Evolutionary conservation across 2,113 vertebrate genomes (phyloP).

Genomic region (Thomomys bottae): DNA sequence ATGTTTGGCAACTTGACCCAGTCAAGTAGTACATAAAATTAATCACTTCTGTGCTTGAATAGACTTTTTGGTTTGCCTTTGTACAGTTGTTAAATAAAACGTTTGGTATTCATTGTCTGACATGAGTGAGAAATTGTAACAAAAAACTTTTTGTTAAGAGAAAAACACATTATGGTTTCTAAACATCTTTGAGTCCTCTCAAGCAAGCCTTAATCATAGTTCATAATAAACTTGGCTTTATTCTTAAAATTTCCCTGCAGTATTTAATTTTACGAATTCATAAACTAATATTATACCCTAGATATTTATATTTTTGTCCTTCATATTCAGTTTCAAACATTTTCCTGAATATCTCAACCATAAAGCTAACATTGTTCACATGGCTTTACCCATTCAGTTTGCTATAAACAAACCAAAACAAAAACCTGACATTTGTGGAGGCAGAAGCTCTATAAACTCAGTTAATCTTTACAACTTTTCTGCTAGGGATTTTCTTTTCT

Average conservation of each 20-base stretch:
- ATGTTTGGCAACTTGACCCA: not conserved
- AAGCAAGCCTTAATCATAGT: slow-evolving; percentile 1
- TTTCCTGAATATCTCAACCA: slow-evolving; percentile 15
- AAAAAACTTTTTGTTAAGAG: slow-evolving; percentile 18
- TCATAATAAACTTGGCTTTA: slow-evolving; percentile 43
- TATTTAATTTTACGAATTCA: slow-evolving; percentile 51
- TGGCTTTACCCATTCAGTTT: not conserved
- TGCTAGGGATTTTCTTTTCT: slow-evolving; percentile 17
- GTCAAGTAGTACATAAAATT: slow-evolving; percentile 29
- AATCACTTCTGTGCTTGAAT: not conserved
- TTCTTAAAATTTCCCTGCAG: slow-evolving; percentile 31
- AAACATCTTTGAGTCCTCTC: not conserved
- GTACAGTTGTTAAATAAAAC: slow-evolving; percentile 69
- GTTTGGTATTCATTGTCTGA: slow-evolving; percentile 37
- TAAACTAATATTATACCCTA: not conserved
- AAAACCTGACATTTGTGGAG: not conserved
- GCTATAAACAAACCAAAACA: not conserved
- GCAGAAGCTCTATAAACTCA: not conserved
- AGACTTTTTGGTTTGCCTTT: slow-evolving; percentile 60
- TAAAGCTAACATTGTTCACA: slow-evolving; percentile 18
- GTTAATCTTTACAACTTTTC: slow-evolving; percentile 25
- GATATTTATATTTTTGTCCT: slow-evolving; percentile 21
- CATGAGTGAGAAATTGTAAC: slow-evolving; percentile 33
- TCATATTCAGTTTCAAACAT: slow-evolving; percentile 26
- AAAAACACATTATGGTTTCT: slow-evolving; percentile 34